A percentile compares a stretch with the other conserved stretches of the same genome.
Conservation (phyloP, 1,140 invertebrate species). For the Aleiodes sp. region DNA sequence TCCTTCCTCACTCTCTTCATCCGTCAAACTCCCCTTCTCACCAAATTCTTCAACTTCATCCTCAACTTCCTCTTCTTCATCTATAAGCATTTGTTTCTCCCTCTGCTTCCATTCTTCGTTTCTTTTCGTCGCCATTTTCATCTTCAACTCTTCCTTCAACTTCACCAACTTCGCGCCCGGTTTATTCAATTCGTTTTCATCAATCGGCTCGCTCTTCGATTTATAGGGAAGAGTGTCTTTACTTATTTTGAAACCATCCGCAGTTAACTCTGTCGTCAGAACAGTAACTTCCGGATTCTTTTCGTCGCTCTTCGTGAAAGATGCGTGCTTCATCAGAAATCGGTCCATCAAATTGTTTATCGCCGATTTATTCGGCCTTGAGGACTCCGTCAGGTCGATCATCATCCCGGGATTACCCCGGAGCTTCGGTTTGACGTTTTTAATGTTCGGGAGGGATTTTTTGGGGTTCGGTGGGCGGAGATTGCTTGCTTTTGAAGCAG, state of each 20-base stretch:
- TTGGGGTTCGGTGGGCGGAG: too few species aligned
- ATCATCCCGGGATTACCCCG: constrained; percentile 69
- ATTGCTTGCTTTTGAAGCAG: too few species aligned
- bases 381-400: constrained; percentile 68
- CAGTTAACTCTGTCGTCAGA: constrained; percentile 55
- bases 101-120: constrained; percentile 73
- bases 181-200: constrained; percentile 59
- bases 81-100: constrained; percentile 46
- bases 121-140: constrained; percentile 71
- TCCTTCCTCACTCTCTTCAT: constrained; percentile 43
- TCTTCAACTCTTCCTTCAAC: constrained; percentile 72
- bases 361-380: constrained; percentile 61
- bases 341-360: constrained; percentile 70
- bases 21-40: too few species aligned
- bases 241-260: constrained; percentile 47
- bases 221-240: constrained; percentile 55
- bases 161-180: constrained; percentile 71
- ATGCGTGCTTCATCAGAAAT: constrained; percentile 69
- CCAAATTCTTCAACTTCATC: constrained; percentile 41
- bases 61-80: constrained; percentile 33
- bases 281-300: constrained; percentile 62
- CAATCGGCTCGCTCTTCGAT: constrained; percentile 42
- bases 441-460: constrained; percentile 3
- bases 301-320: constrained; percentile 62
- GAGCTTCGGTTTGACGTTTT: constrained; percentile 64